Conservation (phyloP, 2,888 invertebrate species). For the Agrochola lota region DNA sequence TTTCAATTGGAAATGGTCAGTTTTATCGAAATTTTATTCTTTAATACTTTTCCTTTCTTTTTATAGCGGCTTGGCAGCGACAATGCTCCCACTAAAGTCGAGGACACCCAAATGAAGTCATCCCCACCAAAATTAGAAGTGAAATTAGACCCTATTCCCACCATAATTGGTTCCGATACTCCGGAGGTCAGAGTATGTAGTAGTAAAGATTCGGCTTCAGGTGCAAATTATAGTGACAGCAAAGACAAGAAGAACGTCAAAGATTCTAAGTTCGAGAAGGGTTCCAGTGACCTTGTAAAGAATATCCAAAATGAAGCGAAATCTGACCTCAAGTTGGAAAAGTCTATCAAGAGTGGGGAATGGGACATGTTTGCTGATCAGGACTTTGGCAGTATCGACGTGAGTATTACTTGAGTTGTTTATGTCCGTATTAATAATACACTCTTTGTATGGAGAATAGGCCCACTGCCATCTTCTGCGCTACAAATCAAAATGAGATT, state of each 20-base stretch:
- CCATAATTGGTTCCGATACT: slow-evolving; percentile 33
- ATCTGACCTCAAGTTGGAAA: slow-evolving; percentile 74
- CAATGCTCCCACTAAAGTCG: slow-evolving; percentile 38
- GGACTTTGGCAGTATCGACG: slow-evolving; percentile 91
- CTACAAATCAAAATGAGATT: not conserved
- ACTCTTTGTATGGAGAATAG: not conserved
- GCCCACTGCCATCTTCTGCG: not conserved
- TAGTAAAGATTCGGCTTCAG: slow-evolving; percentile 12
- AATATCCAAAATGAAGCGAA: slow-evolving; percentile 69
- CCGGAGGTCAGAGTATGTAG: slow-evolving; percentile 29
- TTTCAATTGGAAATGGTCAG: too few species aligned
- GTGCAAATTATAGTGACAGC: slow-evolving; percentile 16
- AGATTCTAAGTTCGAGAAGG: slow-evolving; percentile 42
- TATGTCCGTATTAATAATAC: not conserved
- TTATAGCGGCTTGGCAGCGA: slow-evolving; percentile 72
- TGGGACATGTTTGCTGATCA: slow-evolving; percentile 99
- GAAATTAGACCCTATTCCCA: slow-evolving; percentile 27
- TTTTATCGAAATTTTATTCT: not conserved
- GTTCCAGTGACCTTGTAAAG: slow-evolving; percentile 45
- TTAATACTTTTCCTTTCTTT: not conserved
- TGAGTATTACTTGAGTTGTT: slow-evolving; percentile 71
- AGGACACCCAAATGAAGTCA: slow-evolving; percentile 20
- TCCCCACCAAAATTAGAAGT: slow-evolving; percentile 33
- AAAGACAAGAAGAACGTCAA: slow-evolving; percentile 36
- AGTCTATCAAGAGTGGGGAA: slow-evolving; percentile 86